These are phyloP conservation scores for Leuctra nigra DNA, from an alignment of 2,888 invertebrate species.

Conservation along the genomic window DNA sequence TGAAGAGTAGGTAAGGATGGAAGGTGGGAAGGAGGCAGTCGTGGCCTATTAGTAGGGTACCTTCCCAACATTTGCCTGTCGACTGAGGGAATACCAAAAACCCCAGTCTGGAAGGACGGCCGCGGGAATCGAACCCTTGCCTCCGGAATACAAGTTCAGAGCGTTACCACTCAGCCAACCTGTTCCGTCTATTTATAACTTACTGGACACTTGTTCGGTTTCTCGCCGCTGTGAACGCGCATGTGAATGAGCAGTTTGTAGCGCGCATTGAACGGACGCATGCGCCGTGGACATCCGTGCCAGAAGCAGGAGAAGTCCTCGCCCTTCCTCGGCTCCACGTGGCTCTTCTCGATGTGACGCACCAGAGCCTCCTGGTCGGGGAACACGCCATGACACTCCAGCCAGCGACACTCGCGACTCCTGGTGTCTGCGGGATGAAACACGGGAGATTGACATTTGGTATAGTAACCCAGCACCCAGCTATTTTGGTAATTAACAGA, in stretches of 20 bases:
- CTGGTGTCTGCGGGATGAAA: too few relatives aligned
- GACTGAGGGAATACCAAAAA: too few relatives aligned
- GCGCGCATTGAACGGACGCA: slow-evolving; percentile 92
- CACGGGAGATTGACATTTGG: too few relatives aligned
- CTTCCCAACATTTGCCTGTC: too few relatives aligned
- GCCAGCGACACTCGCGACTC: slow-evolving; percentile 73
- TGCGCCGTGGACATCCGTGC: slow-evolving; percentile 83
- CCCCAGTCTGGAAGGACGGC: background rate
- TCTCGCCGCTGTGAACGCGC: slow-evolving; percentile 96
- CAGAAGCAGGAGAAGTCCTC: slow-evolving; percentile 91
- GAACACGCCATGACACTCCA: slow-evolving; percentile 74
- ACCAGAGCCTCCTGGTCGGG: slow-evolving; percentile 72
- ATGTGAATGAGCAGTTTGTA: slow-evolving; percentile 96
- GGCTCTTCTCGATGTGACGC: slow-evolving; percentile 75
- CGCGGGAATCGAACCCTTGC: background rate
- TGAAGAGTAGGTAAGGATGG: too few relatives aligned
- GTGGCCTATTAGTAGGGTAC: too few relatives aligned
- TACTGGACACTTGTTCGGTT: slow-evolving; percentile 96
- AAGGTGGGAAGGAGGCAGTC: too few relatives aligned
- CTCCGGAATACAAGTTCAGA: background rate
- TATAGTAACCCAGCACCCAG: too few relatives aligned
- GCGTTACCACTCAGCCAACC: too few relatives aligned
- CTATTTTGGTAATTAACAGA: too few relatives aligned
- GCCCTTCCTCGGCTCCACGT: slow-evolving; percentile 69
- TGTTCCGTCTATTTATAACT: too few relatives aligned